These are phyloP conservation scores for Melanargia galathea DNA, from an alignment of 2,888 invertebrate species.

Conservation along the genomic window DNA sequence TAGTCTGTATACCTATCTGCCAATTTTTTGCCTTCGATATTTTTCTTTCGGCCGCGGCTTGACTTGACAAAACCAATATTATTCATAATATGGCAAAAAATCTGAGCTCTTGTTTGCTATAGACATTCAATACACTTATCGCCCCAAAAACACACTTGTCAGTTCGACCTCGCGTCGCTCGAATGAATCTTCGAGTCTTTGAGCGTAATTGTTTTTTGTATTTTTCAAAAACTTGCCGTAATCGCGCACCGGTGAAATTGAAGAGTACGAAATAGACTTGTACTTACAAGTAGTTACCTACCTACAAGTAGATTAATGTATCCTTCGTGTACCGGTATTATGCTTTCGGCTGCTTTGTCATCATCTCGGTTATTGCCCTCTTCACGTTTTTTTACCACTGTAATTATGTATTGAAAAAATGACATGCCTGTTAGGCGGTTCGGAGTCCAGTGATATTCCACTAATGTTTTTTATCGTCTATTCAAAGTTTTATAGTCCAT, in stretches of 20 bases:
- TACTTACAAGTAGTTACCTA: no score
- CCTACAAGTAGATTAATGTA: slow-evolving; percentile 12
- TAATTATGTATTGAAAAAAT: slow-evolving; percentile 4
- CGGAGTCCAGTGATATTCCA: slow-evolving; percentile 7
- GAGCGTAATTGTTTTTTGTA: no score
- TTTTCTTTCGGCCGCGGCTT: neutral
- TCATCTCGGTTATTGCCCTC: slow-evolving; percentile 29
- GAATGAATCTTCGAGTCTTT: neutral
- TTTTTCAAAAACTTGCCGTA: slow-evolving; percentile 1
- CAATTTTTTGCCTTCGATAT: neutral
- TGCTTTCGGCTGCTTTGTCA: slow-evolving; percentile 21
- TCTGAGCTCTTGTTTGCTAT: neutral
- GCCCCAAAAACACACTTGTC: neutral
- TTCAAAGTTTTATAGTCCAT: neutral
- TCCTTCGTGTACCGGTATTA: neutral
- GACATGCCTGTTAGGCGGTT: neutral
- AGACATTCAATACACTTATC: slow-evolving; percentile 1
- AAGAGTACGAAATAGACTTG: slow-evolving; percentile 3
- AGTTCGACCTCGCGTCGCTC: neutral
- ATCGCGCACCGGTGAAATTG: neutral
- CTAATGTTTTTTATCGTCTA: slow-evolving; percentile 4
- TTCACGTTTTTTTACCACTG: slow-evolving; percentile 6
- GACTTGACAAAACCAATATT: neutral
- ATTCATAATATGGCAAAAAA: neutral
- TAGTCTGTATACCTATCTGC: no score